A percentile compares a stretch with the other conserved stretches of the same genome.
Evolutionary conservation across 2,113 vertebrate genomes (phyloP).

Genomic region (Ceuthmochares aereus): DNA sequence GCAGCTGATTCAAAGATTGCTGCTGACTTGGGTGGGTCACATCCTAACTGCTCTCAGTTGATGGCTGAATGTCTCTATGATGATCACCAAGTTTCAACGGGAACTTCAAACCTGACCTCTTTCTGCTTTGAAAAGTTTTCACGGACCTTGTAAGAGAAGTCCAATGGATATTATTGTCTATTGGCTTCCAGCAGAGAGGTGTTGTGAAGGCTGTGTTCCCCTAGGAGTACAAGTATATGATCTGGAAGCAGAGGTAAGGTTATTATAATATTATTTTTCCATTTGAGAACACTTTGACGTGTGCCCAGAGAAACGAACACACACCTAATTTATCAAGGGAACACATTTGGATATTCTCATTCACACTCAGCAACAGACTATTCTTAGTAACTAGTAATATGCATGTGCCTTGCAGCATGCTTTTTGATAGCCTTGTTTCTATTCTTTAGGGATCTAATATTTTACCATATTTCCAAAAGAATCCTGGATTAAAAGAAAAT

Average conservation of each 20-base stretch:
- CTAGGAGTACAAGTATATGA: background rate
- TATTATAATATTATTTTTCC: background rate
- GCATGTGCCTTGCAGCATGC: background rate
- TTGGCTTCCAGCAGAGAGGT: background rate
- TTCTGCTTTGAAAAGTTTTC: background rate
- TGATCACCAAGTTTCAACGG: background rate
- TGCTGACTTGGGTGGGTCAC: background rate
- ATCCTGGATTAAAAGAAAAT: background rate
- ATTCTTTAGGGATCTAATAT: background rate
- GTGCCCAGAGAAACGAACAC: background rate
- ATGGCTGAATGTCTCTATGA: background rate
- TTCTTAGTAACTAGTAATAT: constrained; percentile 11
- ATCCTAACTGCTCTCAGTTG: background rate
- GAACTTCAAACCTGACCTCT: background rate
- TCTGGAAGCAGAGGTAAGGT: background rate
- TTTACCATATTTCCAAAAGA: background rate
- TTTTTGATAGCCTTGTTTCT: background rate
- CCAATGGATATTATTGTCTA: background rate
- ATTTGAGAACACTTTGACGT: background rate
- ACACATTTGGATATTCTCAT: background rate
- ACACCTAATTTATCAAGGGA: constrained; percentile 35
- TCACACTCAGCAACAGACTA: constrained; percentile 40
- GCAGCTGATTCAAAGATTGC: background rate
- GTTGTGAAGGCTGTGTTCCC: background rate
- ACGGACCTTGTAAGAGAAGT: background rate